Percentiles rank a stretch among this genome's conserved stretches.
These are phyloP conservation scores for Saturnia pavonia DNA, from an alignment of 2,888 invertebrate species.

Conservation along the genomic window DNA sequence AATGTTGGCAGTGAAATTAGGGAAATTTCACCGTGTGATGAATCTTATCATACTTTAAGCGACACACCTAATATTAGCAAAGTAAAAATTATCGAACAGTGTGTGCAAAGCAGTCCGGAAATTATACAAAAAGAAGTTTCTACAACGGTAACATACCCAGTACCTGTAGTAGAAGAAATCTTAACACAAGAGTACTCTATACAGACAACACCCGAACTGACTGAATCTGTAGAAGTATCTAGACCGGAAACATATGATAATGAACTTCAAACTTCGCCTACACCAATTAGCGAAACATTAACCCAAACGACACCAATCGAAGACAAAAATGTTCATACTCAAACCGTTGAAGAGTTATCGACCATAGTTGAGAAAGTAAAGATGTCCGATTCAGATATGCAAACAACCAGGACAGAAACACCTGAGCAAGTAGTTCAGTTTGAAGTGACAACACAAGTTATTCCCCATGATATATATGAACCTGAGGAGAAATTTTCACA, in stretches of 20 bases:
- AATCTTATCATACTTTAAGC: slow-evolving; percentile 82
- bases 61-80: slow-evolving; percentile 81
- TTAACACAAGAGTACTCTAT: slow-evolving; percentile 79
- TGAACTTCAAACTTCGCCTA: slow-evolving; percentile 81
- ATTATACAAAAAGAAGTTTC: slow-evolving; percentile 67
- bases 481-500: slow-evolving; percentile 78
- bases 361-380: slow-evolving; percentile 65
- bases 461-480: slow-evolving; percentile 58
- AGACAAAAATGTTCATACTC: slow-evolving; percentile 66
- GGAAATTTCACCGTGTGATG: slow-evolving; percentile 79
- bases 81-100: slow-evolving; percentile 86
- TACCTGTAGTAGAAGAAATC: slow-evolving; percentile 83
- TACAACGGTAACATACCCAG: slow-evolving; percentile 80
- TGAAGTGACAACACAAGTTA: slow-evolving; percentile 82
- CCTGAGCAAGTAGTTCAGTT: slow-evolving; percentile 62
- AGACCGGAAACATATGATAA: slow-evolving; percentile 61
- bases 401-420: slow-evolving; percentile 66
- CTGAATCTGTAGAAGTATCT: slow-evolving; percentile 54
- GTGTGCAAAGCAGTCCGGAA: slow-evolving; percentile 78
- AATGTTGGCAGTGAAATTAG: slow-evolving; percentile 74
- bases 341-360: slow-evolving; percentile 60
- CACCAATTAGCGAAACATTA: slow-evolving; percentile 69
- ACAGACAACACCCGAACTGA: slow-evolving; percentile 83
- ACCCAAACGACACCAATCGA: slow-evolving; percentile 84
- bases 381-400: slow-evolving; percentile 64